These are phyloP conservation scores for Cranoglanis bouderius DNA, from an alignment of 2,113 vertebrate species.

Conservation along the genomic window DNA sequence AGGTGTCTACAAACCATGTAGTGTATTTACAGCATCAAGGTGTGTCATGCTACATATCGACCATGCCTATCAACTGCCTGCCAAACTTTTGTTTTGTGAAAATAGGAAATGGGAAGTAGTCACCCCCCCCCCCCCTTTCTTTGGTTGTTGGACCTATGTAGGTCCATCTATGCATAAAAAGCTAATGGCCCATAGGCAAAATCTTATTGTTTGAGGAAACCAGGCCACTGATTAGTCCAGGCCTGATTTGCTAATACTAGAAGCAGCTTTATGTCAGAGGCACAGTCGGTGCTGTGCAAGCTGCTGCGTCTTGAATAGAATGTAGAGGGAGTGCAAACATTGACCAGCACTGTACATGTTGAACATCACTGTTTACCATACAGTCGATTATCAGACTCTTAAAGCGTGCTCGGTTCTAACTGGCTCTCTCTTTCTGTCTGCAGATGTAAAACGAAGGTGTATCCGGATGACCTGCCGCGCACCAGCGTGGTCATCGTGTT, in stretches of 20 bases:
- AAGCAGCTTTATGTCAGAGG: not conserved
- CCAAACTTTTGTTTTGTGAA: not conserved
- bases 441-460: constrained; percentile 97
- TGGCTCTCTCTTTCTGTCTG: not conserved
- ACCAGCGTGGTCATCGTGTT: constrained; percentile 98
- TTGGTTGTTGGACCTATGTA: not conserved
- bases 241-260: not conserved
- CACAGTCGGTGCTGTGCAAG: not conserved
- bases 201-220: not conserved
- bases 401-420: not conserved
- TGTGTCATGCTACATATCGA: not conserved
- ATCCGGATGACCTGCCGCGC: constrained; percentile 90
- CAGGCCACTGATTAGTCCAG: too few relatives aligned
- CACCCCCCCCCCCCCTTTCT: too few relatives aligned
- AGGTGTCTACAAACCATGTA: not conserved
- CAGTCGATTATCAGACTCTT: not conserved
- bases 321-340: not conserved
- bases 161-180: not conserved
- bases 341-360: not conserved
- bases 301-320: not conserved
- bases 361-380: not conserved
- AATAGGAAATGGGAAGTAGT: not conserved
- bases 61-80: not conserved
- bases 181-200: not conserved
- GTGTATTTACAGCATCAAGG: not conserved